Conservation (phyloP, 2,888 invertebrate species). For the Beris morrisii region DNA sequence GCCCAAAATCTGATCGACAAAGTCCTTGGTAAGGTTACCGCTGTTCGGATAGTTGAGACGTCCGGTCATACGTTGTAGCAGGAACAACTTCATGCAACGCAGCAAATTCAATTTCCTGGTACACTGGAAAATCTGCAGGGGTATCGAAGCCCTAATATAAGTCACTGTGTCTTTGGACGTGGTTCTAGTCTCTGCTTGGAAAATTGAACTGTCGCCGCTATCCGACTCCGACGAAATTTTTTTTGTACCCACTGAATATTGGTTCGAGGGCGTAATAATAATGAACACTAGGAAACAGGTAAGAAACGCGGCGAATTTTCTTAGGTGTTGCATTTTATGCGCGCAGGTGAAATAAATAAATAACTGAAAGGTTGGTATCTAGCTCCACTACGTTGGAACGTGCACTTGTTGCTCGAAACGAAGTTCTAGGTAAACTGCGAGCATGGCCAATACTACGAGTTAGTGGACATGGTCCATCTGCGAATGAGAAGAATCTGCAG, state of each 20-base stretch:
- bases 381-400: too few relatives aligned
- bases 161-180: constrained; percentile 42
- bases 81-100: constrained; percentile 62
- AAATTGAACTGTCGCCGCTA: background rate
- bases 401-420: constrained; percentile 22
- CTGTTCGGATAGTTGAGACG: constrained; percentile 40
- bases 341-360: too few relatives aligned
- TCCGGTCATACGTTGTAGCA: constrained; percentile 59
- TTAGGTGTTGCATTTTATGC: background rate
- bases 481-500: background rate
- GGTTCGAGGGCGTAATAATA: constrained; percentile 5
- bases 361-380: too few relatives aligned
- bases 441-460: background rate
- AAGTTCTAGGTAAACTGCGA: constrained; percentile 27
- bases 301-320: background rate
- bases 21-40: constrained; percentile 46
- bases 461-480: background rate
- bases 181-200: constrained; percentile 8
- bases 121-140: constrained; percentile 53
- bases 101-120: constrained; percentile 54
- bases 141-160: constrained; percentile 52
- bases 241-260: background rate
- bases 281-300: background rate
- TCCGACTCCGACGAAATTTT: background rate
- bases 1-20: constrained; percentile 51